Percentiles rank a stretch among this genome's conserved stretches.
Evolutionary conservation across 2,113 vertebrate species (phyloP).

Genomic region (Lophura nycthemera): DNA sequence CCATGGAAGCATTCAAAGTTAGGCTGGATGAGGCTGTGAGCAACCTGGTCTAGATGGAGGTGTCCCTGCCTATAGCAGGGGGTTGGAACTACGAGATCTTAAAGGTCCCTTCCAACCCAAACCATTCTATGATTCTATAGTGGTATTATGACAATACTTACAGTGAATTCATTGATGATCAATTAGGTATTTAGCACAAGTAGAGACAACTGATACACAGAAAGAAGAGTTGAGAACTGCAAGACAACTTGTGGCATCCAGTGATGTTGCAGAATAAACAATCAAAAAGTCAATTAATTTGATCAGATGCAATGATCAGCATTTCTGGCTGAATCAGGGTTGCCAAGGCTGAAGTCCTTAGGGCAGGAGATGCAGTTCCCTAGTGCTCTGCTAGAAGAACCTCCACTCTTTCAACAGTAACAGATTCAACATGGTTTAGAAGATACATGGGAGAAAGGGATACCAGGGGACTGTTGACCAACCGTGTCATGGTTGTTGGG

Average conservation of each 20-base stretch:
- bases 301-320: background rate
- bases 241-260: background rate
- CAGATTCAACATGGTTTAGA: background rate
- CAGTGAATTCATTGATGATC: background rate
- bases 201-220: background rate
- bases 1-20: too few species aligned
- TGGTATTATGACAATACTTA: too few species aligned
- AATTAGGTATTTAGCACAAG: background rate
- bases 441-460: rapidly evolving
- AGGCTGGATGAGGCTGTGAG: too few species aligned
- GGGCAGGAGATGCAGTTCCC: background rate
- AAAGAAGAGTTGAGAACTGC: background rate
- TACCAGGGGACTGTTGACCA: too few species aligned
- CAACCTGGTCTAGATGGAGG: too few species aligned
- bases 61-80: too few species aligned
- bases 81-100: too few species aligned
- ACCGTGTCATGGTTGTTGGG: background rate
- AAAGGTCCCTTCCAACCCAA: too few species aligned
- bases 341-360: background rate
- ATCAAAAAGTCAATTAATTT: background rate
- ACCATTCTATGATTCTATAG: too few species aligned
- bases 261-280: rapidly evolving
- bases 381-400: background rate
- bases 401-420: background rate
- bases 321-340: background rate